These are phyloP conservation scores for Torymus tubicola DNA, from an alignment of 2,888 invertebrate species.

Conservation along the genomic window DNA sequence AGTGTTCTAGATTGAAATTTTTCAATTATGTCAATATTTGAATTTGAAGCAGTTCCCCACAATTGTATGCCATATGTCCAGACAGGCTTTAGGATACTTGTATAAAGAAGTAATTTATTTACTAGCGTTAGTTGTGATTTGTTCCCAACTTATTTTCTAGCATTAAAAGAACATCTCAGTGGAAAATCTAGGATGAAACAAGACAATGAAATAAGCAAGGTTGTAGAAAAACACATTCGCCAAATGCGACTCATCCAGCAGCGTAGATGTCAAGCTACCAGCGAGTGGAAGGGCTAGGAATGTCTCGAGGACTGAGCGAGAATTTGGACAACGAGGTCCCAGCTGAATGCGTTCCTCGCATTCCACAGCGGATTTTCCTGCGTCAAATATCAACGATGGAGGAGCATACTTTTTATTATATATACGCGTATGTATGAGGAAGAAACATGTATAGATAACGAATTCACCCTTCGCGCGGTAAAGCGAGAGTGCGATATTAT, in stretches of 20 bases:
- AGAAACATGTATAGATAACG: background rate
- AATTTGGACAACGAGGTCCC: slow-evolving; percentile 28
- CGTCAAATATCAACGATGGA: background rate
- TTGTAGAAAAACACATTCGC: slow-evolving; percentile 31
- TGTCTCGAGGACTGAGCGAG: background rate
- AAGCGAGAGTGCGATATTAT: slow-evolving; percentile 12
- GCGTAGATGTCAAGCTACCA: too few species aligned
- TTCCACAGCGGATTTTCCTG: background rate
- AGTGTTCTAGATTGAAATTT: too few species aligned
- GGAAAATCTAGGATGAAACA: background rate
- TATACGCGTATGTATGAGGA: background rate
- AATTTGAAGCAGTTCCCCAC: too few species aligned
- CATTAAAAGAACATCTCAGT: too few species aligned
- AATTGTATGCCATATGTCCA: too few species aligned
- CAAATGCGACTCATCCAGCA: slow-evolving; percentile 7
- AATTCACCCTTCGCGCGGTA: slow-evolving; percentile 8
- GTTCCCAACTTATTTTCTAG: too few species aligned
- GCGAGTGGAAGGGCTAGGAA: slow-evolving; percentile 17
- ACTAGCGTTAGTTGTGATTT: too few species aligned
- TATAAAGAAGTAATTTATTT: too few species aligned
- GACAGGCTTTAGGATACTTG: too few species aligned
- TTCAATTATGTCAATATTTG: too few species aligned
- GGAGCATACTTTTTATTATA: slow-evolving; percentile 1
- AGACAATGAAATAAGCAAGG: slow-evolving; percentile 10
- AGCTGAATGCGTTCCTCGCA: slow-evolving; percentile 13